Evolutionary conservation across 2,113 vertebrate species (phyloP), one percentile per base, ranked within the genome.

Genomic region (Sphyrna mokarran): DNA sequence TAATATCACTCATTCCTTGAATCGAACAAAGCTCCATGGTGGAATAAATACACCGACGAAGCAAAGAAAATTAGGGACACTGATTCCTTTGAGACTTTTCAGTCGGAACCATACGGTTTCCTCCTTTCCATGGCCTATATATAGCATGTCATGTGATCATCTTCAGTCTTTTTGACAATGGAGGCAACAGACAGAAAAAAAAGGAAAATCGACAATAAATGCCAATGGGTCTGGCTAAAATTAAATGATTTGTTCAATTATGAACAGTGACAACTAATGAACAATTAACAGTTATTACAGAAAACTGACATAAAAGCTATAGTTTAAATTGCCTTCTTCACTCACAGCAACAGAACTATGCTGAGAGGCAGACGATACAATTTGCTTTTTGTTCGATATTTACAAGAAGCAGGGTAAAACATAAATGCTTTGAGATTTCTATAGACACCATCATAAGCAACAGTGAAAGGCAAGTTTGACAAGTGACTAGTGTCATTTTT

Each of bases 131-230:
- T 72, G 26, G 23, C 20, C 69, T 95, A 95, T 95, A 69, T 94
- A 94, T 94, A 94, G 69, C 94, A 76, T 48, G 43, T 95, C 94
- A 95, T 33, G 43, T 72, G 68, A 72, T 95, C 68, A 72, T 33
- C 66, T 54, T 70, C 63, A 95, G 93, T 29, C 69, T 37, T 95
- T 95, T 54, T 54, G 68, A 72, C 43, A 95, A 72, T 76, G 69
- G 69, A 95, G 66, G 66, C 11, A 94, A 48, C 94, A 95, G 69
- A 54, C 16, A 83, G 80, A 70, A 54, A 22, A 7, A 48, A 29
- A 95, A 29, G 10, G 11, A 94, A 70, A 95, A 68, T n/a, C 94
- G 72, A 29, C 14, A 95, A 54, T 26, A 95, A 95, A 76, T 33
- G 3, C 13, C 20, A 54, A 48, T 29, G 9, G 23, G 14, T 72